phyloP scores from a whole-genome alignment of 2,113 vertebrate genomes.

The Pseudopipra pipra region DNA sequence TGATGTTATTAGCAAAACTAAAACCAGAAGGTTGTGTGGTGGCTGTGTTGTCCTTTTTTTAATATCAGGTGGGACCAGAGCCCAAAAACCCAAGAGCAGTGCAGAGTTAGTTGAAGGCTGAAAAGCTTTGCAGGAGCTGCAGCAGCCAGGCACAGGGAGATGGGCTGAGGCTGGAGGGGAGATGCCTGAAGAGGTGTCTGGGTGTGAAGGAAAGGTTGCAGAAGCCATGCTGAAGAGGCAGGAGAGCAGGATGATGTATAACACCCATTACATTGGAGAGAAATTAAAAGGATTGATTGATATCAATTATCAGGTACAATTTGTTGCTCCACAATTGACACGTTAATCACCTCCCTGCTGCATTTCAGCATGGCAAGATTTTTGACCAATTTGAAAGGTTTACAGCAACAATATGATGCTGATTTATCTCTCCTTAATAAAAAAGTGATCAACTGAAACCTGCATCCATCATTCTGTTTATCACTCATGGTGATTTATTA shows the following conservation, averaged over 20 bases:
- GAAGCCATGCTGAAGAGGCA: constrained; percentile 9
- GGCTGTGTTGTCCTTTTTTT: not conserved
- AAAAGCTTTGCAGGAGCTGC: not conserved
- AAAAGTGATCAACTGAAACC: constrained; percentile 85
- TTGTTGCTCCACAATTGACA: constrained; percentile 73
- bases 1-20: not conserved
- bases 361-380: constrained; percentile 62
- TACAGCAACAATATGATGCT: constrained; percentile 81
- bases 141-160: not conserved
- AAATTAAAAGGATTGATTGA: constrained; percentile 78
- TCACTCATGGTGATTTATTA: constrained; percentile 82
- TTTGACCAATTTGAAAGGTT: constrained; percentile 81
- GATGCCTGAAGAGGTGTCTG: not conserved
- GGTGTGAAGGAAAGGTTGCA: not conserved
- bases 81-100: not conserved
- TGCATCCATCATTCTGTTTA: constrained; percentile 84
- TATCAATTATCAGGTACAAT: constrained; percentile 79
- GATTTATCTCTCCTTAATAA: constrained; percentile 86
- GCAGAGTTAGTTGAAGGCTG: not conserved
- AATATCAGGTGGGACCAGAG: not conserved
- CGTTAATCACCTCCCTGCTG: constrained; percentile 75
- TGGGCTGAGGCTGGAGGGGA: not conserved
- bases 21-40: not conserved
- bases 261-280: constrained; percentile 36
- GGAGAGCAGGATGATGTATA: constrained; percentile 47